Conservation (phyloP, 1,140 invertebrate genomes). For the Rhyacophila brunnea region DNA sequence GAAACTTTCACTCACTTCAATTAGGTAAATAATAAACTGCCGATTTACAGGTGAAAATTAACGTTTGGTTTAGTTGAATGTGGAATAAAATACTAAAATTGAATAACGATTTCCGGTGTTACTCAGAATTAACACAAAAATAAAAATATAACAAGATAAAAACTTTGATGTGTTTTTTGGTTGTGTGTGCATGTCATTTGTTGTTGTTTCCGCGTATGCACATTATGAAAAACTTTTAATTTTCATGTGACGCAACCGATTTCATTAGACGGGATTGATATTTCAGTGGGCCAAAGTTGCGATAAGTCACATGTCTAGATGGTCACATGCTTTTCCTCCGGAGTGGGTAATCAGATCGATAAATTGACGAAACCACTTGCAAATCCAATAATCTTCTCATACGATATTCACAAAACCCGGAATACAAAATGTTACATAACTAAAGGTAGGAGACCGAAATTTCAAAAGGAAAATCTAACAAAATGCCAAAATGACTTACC, state of each 20-base stretch:
- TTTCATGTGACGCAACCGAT: slow-evolving; percentile 26
- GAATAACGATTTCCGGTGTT: too few relatives aligned
- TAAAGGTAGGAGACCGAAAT: slow-evolving; percentile 30
- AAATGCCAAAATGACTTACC: slow-evolving; percentile 43
- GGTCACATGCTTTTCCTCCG: slow-evolving; percentile 23
- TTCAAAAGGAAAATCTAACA: slow-evolving; percentile 18
- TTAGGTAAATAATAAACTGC: too few relatives aligned
- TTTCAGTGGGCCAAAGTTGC: slow-evolving; percentile 7
- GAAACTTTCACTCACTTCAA: too few relatives aligned
- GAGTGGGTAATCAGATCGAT: slow-evolving; percentile 12
- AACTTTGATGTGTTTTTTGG: too few relatives aligned
- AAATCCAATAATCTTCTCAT: background rate
- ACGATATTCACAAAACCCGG: slow-evolving; percentile 29
- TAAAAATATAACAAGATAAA: too few relatives aligned
- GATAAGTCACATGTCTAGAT: slow-evolving; percentile 25
- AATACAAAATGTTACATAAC: slow-evolving; percentile 52
- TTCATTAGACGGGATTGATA: slow-evolving; percentile 5
- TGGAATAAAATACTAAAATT: too few relatives aligned
- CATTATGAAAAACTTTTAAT: slow-evolving; percentile 3
- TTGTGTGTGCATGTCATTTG: too few relatives aligned
- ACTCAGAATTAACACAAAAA: too few relatives aligned
- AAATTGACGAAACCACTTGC: slow-evolving; percentile 6
- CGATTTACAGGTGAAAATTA: too few relatives aligned
- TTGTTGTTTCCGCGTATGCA: too few relatives aligned
- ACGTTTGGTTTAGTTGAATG: too few relatives aligned